Evolutionary conservation across 1,140 invertebrate genomes (phyloP).

Genomic region (Melitaea cinxia): DNA sequence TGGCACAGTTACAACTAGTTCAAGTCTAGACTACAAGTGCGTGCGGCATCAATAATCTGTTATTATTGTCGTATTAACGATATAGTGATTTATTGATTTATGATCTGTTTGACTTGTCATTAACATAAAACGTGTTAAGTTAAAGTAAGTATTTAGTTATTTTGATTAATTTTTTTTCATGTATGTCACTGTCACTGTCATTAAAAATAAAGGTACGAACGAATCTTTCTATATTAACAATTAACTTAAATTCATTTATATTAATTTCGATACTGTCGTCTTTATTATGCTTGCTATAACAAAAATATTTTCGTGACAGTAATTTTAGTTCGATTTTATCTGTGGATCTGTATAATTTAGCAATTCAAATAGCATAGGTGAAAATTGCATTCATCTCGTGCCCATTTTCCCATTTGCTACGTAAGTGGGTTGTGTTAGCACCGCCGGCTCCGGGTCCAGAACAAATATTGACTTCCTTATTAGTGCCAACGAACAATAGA

Average conservation of each 20-base stretch:
- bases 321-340: too few relatives aligned
- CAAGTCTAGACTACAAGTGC: conserved; percentile 39
- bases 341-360: too few relatives aligned
- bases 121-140: too few relatives aligned
- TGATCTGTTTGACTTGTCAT: background rate
- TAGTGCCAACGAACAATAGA: conserved; percentile 67
- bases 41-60: conserved; percentile 29
- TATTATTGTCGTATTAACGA: conserved; percentile 9
- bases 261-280: too few relatives aligned
- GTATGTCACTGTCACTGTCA: too few relatives aligned
- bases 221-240: too few relatives aligned
- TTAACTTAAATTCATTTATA: too few relatives aligned
- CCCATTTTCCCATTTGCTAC: conserved; percentile 37
- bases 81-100: background rate
- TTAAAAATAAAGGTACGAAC: too few relatives aligned
- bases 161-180: too few relatives aligned
- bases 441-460: conserved; percentile 41
- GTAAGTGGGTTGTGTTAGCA: conserved; percentile 49
- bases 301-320: too few relatives aligned
- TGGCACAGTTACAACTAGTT: conserved; percentile 53
- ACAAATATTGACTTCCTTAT: conserved; percentile 79
- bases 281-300: too few relatives aligned
- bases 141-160: too few relatives aligned
- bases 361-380: background rate
- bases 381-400: conserved; percentile 16